Evolutionary conservation across 2,797 vertebrate species (phyloP).

Genomic region (Myotis pilosus): DNA sequence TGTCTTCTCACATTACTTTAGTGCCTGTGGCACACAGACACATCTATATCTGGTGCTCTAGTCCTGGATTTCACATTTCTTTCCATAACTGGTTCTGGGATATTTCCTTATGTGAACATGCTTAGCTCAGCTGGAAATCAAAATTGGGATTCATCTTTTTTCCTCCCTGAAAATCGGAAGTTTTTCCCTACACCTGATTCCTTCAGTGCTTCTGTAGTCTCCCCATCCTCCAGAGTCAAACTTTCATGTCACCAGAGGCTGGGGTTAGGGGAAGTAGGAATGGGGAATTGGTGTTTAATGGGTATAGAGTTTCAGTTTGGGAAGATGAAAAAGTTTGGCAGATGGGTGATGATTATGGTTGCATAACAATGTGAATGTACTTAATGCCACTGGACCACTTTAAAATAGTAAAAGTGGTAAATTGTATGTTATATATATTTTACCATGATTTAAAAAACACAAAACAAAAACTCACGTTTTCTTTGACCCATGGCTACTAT

Average conservation of each 20-base stretch:
- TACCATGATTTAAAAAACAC: neutral
- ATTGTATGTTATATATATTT: neutral
- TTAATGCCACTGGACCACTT: neutral
- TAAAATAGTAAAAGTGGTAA: neutral
- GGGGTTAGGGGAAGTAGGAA: too few species aligned
- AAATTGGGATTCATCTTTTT: neutral
- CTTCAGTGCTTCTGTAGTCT: neutral
- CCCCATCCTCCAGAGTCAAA: neutral
- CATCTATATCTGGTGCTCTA: neutral
- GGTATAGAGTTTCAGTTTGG: neutral
- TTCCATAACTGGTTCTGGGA: neutral
- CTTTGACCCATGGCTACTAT: neutral
- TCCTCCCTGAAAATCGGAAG: neutral
- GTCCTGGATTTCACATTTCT: neutral
- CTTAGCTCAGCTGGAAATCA: neutral
- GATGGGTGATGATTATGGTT: neutral
- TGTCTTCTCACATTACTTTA: neutral
- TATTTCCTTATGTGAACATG: conserved; percentile 37
- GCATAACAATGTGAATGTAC: neutral
- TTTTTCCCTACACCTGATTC: neutral
- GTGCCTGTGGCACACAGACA: neutral
- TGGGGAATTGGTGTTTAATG: neutral
- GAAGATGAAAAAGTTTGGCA: neutral
- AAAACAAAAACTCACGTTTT: neutral
- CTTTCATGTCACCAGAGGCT: neutral